phyloP scores from a whole-genome alignment of 2,113 vertebrate genomes.

The Ptychochromis oligacanthus region DNA sequence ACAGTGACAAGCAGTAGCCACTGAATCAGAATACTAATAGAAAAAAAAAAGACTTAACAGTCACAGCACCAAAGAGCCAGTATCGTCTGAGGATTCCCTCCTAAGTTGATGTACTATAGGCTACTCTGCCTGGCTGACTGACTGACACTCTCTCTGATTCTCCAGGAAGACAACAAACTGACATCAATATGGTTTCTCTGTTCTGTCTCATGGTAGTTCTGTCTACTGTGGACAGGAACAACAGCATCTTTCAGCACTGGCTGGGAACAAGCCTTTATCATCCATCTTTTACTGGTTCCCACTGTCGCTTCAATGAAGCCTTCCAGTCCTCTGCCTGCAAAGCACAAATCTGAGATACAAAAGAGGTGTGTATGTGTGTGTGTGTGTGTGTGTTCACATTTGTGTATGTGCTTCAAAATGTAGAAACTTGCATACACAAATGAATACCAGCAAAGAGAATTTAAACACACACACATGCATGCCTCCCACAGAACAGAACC shows the following conservation, averaged over 20 bases:
- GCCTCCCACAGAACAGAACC: background rate
- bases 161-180: slow-evolving; percentile 72
- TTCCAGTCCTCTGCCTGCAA: slow-evolving; percentile 21
- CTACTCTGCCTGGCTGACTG: slow-evolving; percentile 72
- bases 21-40: slow-evolving; percentile 75
- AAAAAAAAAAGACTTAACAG: slow-evolving; percentile 54
- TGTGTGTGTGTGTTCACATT: background rate
- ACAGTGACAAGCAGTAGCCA: slow-evolving; percentile 74
- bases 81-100: slow-evolving; percentile 63
- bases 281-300: slow-evolving; percentile 46
- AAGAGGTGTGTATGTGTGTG: background rate
- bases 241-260: slow-evolving; percentile 44
- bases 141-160: slow-evolving; percentile 77
- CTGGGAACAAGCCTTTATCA: slow-evolving; percentile 60
- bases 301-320: slow-evolving; percentile 42
- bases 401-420: slow-evolving; percentile 6
- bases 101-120: slow-evolving; percentile 66
- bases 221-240: slow-evolving; percentile 69
- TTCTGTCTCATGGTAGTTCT: slow-evolving; percentile 69
- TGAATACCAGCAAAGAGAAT: background rate
- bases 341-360: slow-evolving; percentile 27
- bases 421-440: background rate
- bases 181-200: slow-evolving; percentile 65
- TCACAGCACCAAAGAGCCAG: slow-evolving; percentile 67
- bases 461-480: background rate